Base-by-base conservation (phyloP, 2,888 invertebrate species). In the Syrista parreyssii region DNA sequence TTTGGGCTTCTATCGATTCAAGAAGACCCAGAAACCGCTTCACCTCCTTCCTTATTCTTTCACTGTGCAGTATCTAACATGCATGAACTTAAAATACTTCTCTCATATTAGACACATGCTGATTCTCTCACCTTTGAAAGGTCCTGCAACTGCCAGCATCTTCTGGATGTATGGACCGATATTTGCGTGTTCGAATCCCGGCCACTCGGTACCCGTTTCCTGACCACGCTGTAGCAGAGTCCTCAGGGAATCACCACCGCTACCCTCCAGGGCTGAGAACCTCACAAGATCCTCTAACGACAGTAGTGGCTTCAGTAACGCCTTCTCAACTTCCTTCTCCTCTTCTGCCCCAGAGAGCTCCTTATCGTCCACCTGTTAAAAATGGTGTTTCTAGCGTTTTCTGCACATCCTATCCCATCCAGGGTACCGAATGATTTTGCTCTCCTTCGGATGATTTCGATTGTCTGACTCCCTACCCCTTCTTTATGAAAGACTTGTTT, bases 251-350 rank as follows among this genome's bases (percentile, higher is more conserved):
- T 94, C 94, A 3, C 92, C 91, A 82, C 92, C 92, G 84, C 88
- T 82, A 68, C 88, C 87, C 82, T 93, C 93, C 83, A 93, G 89
- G 78, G 92, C 92, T 30, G 94, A 92, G 83, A 94, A 92, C 84
- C 94, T 91, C 78, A 94, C 89, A 86, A 94, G 92, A 89, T 95
- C 94, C 86, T 94, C 93, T 88, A 94, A 91, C 74, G 93, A 93
- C 77, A 94, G 89, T 83, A 94, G 87, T 55, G 94, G 94, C 84
- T 93, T 93, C 88, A 93, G 92, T 82, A 94, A 88, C 40, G 93
- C 93, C 86, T 93, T 93, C 86, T 93, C 94, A 76, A 93, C 93
- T 89, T 94, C 93, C 86, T 94, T 94, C 86, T 94, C 93, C 87
- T 94, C 94, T 86, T 94, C 93, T 76, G 93, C 93, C 33, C 93